Percentiles rank a stretch among this genome's conserved stretches.
These are phyloP conservation scores for Hemibates koningsi DNA, from an alignment of 2,113 vertebrate species.

Conservation along the genomic window DNA sequence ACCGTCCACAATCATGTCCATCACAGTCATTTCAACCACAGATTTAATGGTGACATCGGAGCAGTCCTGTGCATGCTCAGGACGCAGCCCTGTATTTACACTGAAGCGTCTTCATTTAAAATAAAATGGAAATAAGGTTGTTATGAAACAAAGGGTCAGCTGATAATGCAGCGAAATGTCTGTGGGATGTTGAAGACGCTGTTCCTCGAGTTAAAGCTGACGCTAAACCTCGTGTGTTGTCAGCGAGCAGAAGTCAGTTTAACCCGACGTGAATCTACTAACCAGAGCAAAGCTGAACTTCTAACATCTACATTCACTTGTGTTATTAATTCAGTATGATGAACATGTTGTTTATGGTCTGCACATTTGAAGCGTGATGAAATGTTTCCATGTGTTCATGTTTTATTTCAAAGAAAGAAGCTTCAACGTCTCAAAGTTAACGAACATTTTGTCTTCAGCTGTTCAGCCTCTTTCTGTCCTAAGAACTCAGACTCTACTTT, in stretches of 20 bases:
- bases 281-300: not conserved
- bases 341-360: not conserved
- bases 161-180: not conserved
- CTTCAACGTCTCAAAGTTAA: not conserved
- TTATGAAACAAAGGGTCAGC: not conserved
- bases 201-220: not conserved
- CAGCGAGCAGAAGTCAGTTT: not conserved
- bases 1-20: not conserved
- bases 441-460: not conserved
- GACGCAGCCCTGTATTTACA: not conserved
- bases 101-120: not conserved
- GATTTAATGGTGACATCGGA: not conserved
- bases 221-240: not conserved
- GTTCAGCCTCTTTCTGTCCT: not conserved
- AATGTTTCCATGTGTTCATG: not conserved
- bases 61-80: not conserved
- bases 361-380: not conserved
- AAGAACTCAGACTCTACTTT: not conserved
- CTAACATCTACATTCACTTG: not conserved
- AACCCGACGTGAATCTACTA: not conserved
- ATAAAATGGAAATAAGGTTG: not conserved
- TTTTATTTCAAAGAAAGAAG: not conserved
- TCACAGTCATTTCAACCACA: not conserved
- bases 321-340: not conserved
- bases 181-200: not conserved